Evolutionary conservation across 2,888 invertebrate genomes (phyloP).

Genomic region (Scaptomyza polygonia): DNA sequence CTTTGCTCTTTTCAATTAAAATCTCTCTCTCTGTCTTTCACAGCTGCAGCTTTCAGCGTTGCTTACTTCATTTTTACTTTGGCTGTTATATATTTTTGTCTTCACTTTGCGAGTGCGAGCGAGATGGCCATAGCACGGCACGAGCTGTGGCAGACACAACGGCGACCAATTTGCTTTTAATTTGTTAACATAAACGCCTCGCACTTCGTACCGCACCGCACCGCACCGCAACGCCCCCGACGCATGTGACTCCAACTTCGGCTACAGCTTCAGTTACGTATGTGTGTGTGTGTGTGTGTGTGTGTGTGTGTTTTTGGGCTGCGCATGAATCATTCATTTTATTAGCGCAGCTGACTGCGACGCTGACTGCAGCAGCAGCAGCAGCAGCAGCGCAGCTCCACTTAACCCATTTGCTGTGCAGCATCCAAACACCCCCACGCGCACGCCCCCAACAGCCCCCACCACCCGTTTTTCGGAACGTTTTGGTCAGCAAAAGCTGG

Average conservation of each 20-base stretch:
- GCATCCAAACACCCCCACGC: constrained; percentile 25
- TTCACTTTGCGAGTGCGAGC: constrained; percentile 12
- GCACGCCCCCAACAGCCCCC: accelerated
- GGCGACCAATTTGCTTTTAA: constrained; percentile 82
- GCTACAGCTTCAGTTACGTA: constrained; percentile 31
- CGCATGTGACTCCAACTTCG: constrained; percentile 25
- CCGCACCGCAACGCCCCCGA: constrained; percentile 2
- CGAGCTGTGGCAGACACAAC: constrained; percentile 55
- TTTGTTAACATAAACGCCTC: constrained; percentile 84
- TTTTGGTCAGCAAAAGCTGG: constrained; percentile 27
- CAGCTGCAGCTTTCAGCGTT: not conserved
- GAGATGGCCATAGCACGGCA: constrained; percentile 27
- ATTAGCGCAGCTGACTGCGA: constrained; percentile 55
- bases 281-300: constrained; percentile 14
- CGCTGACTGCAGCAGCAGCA: constrained; percentile 42
- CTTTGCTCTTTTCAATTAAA: constrained; percentile 23
- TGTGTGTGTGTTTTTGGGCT: constrained; percentile 39
- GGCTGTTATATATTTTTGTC: too few species aligned
- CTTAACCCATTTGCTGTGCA: constrained; percentile 71
- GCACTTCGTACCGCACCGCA: constrained; percentile 19
- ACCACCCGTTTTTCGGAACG: not conserved
- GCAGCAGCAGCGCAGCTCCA: constrained; percentile 50
- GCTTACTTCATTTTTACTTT: not conserved
- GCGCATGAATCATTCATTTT: constrained; percentile 75
- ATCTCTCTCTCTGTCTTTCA: not conserved